Evolutionary conservation across 2,797 vertebrate species (phyloP), one percentile per base, ranked within the genome.

Genomic region (Heterohyrax brucei): DNA sequence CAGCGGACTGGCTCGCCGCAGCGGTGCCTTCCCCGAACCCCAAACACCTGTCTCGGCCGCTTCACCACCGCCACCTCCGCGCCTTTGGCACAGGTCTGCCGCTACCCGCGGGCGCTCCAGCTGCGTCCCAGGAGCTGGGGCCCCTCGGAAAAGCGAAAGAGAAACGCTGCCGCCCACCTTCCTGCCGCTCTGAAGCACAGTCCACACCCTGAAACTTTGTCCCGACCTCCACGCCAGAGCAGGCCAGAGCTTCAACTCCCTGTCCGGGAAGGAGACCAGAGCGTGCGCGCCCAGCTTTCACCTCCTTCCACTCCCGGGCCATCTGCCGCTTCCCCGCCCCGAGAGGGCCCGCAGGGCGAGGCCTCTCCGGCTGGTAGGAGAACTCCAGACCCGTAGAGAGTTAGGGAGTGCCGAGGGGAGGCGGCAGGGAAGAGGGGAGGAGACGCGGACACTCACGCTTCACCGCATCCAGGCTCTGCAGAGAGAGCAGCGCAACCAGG

Each of bases 371-470:
- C n/a, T 3, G 2, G 39, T 39, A 39, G 39, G 39, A 39, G 39
- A 39, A 39, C 39, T 39, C 39, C 39, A 39, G 39, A 39, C 39
- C 9, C 18, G 76, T 33, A 8, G n/a, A 70, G 44, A 61, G 33
- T 26, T 1, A 5, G 0, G 0, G 39, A 9, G 22, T 76, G 44
- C 53, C 18, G 18, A 5, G 28, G 7, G 24, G 10, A 24, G 3
- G 1, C 21, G 18, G 76, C n/a, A 13, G 9, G 6, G 21, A 53
- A 18, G 1, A 0, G 53, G 19, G 12, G 39, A 73, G 18, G 6
- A 44, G 21, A 14, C 6, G 3, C 24, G 21, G 53, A 16, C 48
- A 97, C 95, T 97, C 78, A 97, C 97, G 91, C 3, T 16, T 0
- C 0, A 76, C 0, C 7, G 96, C 91, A 0, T 95, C 72, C 85